phyloP scores from a whole-genome alignment of 1,140 invertebrate species.

The Ptiloglossa arizonensis region DNA sequence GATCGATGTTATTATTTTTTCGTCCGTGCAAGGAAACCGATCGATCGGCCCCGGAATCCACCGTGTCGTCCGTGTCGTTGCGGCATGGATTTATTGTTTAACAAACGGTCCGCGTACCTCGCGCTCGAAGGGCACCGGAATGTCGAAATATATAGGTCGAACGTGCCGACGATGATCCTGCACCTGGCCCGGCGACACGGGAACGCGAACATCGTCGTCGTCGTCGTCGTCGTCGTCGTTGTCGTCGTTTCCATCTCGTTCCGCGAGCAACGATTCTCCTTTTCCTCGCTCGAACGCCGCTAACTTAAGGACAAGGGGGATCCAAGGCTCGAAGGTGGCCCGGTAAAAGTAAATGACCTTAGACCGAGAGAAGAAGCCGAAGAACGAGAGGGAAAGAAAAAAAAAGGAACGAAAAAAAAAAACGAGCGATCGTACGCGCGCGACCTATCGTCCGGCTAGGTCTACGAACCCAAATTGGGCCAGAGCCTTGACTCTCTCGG shows the following conservation, averaged over 20 bases:
- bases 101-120: neutral
- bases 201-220: too few species aligned
- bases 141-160: conserved; percentile 34
- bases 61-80: too few species aligned
- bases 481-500: conserved; percentile 74
- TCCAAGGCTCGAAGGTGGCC: conserved; percentile 56
- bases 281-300: neutral
- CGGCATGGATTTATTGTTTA: conserved; percentile 9
- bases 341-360: conserved; percentile 81
- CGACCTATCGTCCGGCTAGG: conserved; percentile 74
- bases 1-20: conserved; percentile 13
- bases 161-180: neutral
- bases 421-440: conserved; percentile 11
- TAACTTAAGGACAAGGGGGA: conserved; percentile 20
- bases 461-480: conserved; percentile 78
- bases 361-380: conserved; percentile 51
- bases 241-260: neutral
- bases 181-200: too few species aligned
- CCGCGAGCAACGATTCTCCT: neutral
- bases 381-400: neutral
- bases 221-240: too few species aligned
- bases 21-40: conserved; percentile 14
- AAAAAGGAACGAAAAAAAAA: neutral
- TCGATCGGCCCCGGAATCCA: neutral
- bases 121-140: neutral